Evolutionary conservation across 2,113 vertebrate genomes (phyloP).

Genomic region (Lagenorhynchus albirostris): DNA sequence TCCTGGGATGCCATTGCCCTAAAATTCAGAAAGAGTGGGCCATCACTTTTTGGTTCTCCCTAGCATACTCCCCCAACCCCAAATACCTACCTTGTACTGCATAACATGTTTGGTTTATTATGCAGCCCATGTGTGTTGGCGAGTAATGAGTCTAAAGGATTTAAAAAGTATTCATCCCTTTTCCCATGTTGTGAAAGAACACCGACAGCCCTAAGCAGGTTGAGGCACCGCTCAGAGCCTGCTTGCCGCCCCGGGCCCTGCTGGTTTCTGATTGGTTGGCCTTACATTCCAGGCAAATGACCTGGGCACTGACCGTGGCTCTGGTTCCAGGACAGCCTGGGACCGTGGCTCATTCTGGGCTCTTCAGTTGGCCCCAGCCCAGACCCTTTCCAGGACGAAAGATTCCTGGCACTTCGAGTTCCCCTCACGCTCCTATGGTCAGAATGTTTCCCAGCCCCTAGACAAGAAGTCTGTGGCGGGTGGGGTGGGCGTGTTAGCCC

Average conservation of each 20-base stretch:
- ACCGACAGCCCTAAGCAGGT: not conserved
- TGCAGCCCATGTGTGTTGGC: not conserved
- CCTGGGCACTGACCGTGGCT: not conserved
- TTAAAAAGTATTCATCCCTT: not conserved
- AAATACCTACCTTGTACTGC: not conserved
- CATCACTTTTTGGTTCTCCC: not conserved
- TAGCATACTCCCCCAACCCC: not conserved
- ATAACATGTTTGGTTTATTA: not conserved
- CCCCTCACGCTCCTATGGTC: not conserved
- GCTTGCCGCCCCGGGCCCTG: not conserved
- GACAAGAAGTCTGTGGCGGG: too few relatives aligned
- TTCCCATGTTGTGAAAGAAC: not conserved
- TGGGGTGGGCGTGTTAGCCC: rapidly evolving
- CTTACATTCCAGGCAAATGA: not conserved
- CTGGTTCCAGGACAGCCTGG: not conserved
- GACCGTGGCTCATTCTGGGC: not conserved
- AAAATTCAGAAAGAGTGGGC: not conserved
- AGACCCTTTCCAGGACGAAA: not conserved
- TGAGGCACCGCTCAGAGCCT: not conserved
- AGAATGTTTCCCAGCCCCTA: not conserved
- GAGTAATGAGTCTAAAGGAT: not conserved
- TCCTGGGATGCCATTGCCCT: not conserved
- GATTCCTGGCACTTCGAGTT: not conserved
- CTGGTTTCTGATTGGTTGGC: not conserved
- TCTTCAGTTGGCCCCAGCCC: not conserved